Conservation (phyloP, 2,113 vertebrate genomes). For the Promerops cafer region DNA sequence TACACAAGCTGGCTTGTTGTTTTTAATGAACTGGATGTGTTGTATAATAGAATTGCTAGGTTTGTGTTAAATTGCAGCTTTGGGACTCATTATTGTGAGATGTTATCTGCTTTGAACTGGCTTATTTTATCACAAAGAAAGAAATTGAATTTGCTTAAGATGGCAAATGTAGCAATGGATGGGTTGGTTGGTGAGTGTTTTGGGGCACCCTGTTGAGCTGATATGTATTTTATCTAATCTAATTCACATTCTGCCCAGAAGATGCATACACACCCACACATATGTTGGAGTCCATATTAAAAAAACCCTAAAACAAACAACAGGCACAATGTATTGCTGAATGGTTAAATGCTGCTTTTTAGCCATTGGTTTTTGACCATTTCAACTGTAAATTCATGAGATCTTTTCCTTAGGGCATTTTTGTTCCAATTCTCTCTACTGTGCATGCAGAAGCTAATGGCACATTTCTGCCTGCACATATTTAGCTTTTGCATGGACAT, state of each 20-base stretch:
- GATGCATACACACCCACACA: not conserved
- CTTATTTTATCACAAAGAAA: conserved; percentile 57
- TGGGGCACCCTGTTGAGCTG: conserved; percentile 2
- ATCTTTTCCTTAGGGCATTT: not conserved
- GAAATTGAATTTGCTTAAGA: conserved; percentile 55
- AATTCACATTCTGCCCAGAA: conserved; percentile 2
- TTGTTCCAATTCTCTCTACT: not conserved
- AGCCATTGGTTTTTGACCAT: not conserved
- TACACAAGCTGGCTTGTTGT: conserved; percentile 46
- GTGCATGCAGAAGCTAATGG: not conserved
- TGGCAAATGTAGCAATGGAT: conserved; percentile 38
- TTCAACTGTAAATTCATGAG: not conserved
- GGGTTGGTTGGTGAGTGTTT: conserved; percentile 30
- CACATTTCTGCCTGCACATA: not conserved
- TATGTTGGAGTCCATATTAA: not conserved
- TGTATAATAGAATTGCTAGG: conserved; percentile 61
- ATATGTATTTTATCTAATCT: conserved; percentile 34
- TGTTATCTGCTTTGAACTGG: conserved; percentile 42
- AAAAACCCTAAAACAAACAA: not conserved
- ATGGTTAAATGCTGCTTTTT: not conserved
- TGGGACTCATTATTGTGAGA: conserved; percentile 53
- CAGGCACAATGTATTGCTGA: not conserved
- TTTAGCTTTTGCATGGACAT: not conserved
- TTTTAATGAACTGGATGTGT: conserved; percentile 70
- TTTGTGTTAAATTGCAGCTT: conserved; percentile 65